Evolutionary conservation across 2,888 invertebrate genomes (phyloP), one percentile per base, ranked within the genome.

Genomic region (Tineola bisselliella): DNA sequence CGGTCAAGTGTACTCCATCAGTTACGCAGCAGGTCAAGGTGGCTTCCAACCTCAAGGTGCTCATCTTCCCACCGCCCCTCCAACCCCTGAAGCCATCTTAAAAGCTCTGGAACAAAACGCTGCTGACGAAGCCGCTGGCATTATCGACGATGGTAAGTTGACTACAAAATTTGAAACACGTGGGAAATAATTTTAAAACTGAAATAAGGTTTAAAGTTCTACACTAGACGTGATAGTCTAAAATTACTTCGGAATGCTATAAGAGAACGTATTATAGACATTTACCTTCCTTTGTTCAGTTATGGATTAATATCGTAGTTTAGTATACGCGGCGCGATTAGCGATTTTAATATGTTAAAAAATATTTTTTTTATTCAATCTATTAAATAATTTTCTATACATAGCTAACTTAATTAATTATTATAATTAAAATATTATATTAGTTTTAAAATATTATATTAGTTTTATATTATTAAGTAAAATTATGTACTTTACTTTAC

Each of bases 51-150:
- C 89, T 59, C 83, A 84, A 65, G 90, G 89, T 0, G 88, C 88
- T 4, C 90, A 90, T 71, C 69, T 90, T 61, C 90, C 90, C 43
- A 88, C 88, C 13, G 77, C 90, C n/a, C 90, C 90, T 10, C 90
- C 90, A 30, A 83, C 84, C 38, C 90, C 90, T 15, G 89, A 88
- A 59, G 89, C 80, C 15, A 90, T 90, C 77, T 74, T 89, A 66
- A 86, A 87, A 78, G 89, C 88, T 63, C 63, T 88, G 66, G 88
- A 79, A 59, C 82, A 84, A 73, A 89, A 88, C 72, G 88, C 88
- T 5, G 81, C 84, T 61, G 88, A 89, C 70, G 89, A 89, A 63
- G 89, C 89, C 18, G 88, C 87, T 66, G 89, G 88, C 60, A 88
- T 89, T 70, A 72, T 86, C 63, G 88, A 88, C 68, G 88, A 88